Conservation (phyloP, 1,140 invertebrate species). For the Acromyrmex heyeri region DNA sequence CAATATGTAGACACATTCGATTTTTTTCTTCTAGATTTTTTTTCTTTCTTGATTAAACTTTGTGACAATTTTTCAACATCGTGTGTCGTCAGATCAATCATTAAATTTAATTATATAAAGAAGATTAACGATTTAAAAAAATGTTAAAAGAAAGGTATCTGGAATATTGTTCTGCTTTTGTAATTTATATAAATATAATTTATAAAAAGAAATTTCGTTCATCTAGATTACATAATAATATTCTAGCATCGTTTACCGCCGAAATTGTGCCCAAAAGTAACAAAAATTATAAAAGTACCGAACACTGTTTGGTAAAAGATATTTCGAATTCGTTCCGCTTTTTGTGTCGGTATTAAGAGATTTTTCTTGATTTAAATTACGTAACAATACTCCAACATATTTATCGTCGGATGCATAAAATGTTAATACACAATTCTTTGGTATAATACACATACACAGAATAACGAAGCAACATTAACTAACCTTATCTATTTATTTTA, state of each 20-base stretch:
- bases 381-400: not conserved
- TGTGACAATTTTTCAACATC: not conserved
- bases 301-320: not conserved
- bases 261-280: not conserved
- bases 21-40: not conserved
- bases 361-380: not conserved
- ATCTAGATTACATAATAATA: not conserved
- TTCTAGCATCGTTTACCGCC: not conserved
- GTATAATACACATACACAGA: not conserved
- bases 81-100: not conserved
- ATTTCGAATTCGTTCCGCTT: too few species aligned
- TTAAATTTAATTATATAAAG: too few species aligned
- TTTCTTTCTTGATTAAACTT: not conserved
- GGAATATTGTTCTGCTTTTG: not conserved
- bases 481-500: not conserved
- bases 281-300: not conserved
- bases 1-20: not conserved
- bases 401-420: not conserved
- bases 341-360: too few species aligned
- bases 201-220: not conserved
- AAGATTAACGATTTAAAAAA: too few species aligned
- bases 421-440: not conserved
- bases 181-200: not conserved
- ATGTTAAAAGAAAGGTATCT: not conserved
- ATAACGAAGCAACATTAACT: not conserved